These are phyloP conservation scores for Todiramphus chloris DNA, from an alignment of 2,113 vertebrate genomes.

Conservation along the genomic window DNA sequence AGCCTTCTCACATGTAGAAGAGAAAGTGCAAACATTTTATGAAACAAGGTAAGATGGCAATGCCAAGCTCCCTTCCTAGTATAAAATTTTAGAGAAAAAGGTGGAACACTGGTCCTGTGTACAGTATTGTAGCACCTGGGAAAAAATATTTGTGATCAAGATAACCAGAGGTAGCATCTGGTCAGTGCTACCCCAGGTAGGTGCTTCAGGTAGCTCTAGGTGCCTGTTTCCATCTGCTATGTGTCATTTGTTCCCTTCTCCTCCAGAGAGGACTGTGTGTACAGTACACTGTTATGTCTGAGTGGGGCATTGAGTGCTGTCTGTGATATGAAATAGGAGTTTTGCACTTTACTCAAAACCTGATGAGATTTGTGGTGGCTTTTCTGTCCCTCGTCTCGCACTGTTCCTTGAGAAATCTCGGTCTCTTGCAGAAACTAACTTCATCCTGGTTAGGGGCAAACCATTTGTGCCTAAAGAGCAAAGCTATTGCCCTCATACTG, in stretches of 20 bases:
- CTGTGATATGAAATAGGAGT: neutral
- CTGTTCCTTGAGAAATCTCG: neutral
- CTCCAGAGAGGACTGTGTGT: neutral
- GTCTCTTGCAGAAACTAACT: neutral
- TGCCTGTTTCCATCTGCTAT: neutral
- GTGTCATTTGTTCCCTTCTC: neutral
- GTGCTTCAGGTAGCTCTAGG: neutral
- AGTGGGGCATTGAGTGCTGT: neutral
- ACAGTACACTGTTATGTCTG: neutral
- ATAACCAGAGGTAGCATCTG: neutral
- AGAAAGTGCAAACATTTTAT: neutral
- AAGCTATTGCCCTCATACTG: neutral
- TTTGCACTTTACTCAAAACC: neutral
- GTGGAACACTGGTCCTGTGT: accelerated
- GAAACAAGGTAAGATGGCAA: neutral
- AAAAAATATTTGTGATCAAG: neutral
- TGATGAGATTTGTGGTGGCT: neutral
- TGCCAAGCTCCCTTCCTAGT: neutral
- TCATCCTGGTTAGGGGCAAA: neutral
- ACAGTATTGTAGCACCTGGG: neutral
- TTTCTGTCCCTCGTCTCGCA: neutral
- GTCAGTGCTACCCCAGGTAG: neutral
- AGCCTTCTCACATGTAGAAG: neutral
- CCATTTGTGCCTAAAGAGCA: neutral
- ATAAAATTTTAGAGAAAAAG: neutral